Evolutionary conservation across 2,113 vertebrate species (phyloP).

Genomic region (Regulus satrapa): DNA sequence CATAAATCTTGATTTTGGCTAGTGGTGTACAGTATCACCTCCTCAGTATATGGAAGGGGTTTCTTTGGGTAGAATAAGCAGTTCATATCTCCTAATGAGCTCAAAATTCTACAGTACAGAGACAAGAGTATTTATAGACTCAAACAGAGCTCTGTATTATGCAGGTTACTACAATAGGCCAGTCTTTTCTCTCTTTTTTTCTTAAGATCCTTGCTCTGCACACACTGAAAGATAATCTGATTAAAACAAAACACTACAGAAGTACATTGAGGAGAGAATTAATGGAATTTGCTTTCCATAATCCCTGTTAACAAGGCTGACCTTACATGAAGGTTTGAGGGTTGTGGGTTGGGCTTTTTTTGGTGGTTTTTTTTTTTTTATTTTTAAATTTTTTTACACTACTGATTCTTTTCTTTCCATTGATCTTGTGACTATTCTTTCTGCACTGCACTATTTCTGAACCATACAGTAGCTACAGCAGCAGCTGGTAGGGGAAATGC

Average conservation of each 20-base stretch:
- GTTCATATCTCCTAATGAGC: background rate
- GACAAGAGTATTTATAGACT: constrained; percentile 20
- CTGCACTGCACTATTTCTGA: background rate
- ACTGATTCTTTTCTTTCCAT: constrained; percentile 5
- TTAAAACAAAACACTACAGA: constrained; percentile 44
- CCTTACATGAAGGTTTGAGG: constrained; percentile 6
- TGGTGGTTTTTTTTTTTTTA: background rate
- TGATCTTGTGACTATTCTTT: constrained; percentile 5
- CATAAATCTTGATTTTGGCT: background rate
- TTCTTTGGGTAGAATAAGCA: background rate
- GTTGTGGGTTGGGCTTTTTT: background rate
- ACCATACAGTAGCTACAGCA: background rate
- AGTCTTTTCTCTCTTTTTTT: background rate
- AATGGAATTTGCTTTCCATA: constrained; percentile 41
- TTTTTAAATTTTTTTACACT: background rate
- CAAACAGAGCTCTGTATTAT: constrained; percentile 20
- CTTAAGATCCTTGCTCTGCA: constrained; percentile 1
- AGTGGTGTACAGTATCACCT: background rate
- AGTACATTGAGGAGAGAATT: constrained; percentile 25
- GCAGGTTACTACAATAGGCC: constrained; percentile 2
- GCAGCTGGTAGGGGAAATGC: background rate
- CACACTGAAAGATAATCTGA: constrained; percentile 50
- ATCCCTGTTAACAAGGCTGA: constrained; percentile 47
- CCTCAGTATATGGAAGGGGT: background rate
- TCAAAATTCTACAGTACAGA: background rate